These are phyloP conservation scores for Caenorhabditis wallacei DNA, from an alignment of 2,888 invertebrate genomes.

Conservation along the genomic window DNA sequence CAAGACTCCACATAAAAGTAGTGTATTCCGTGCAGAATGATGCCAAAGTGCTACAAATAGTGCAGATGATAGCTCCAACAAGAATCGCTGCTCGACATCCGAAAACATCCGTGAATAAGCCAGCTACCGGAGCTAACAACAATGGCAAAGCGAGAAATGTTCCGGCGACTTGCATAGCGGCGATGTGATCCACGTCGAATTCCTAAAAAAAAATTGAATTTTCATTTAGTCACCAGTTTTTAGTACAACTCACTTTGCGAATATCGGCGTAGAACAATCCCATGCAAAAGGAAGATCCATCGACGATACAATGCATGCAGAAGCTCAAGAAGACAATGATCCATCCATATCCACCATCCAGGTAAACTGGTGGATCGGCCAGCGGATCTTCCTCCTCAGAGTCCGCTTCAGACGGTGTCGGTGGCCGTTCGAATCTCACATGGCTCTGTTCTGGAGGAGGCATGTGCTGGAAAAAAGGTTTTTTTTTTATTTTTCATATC, in stretches of 20 bases:
- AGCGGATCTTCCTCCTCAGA: conserved; percentile 1
- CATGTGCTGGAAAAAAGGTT: conserved; percentile 23
- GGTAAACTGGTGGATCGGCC: conserved; percentile 31
- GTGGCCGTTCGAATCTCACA: conserved; percentile 8
- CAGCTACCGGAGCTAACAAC: conserved; percentile 88
- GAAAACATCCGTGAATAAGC: conserved; percentile 64
- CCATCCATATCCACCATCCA: conserved; percentile 86
- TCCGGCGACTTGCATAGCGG: conserved; percentile 93
- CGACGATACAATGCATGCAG: conserved; percentile 92
- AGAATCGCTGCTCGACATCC: conserved; percentile 65
- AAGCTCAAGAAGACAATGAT: conserved; percentile 93
- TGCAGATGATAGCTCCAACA: conserved; percentile 54
- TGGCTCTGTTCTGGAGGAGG: neutral
- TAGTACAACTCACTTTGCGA: conserved; percentile 83
- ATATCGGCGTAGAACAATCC: conserved; percentile 93
- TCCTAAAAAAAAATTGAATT: conserved; percentile 85
- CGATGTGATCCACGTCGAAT: conserved; percentile 91
- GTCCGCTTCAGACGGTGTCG: neutral
- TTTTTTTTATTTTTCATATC: no score
- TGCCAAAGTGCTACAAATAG: no score
- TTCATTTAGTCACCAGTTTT: neutral
- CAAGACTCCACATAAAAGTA: conserved; percentile 86
- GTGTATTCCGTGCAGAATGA: conserved; percentile 90
- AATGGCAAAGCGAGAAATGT: conserved; percentile 95
- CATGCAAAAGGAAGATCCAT: conserved; percentile 94